Base-by-base conservation (phyloP, 2,888 invertebrate genomes). In the Serrognathus titanus region DNA sequence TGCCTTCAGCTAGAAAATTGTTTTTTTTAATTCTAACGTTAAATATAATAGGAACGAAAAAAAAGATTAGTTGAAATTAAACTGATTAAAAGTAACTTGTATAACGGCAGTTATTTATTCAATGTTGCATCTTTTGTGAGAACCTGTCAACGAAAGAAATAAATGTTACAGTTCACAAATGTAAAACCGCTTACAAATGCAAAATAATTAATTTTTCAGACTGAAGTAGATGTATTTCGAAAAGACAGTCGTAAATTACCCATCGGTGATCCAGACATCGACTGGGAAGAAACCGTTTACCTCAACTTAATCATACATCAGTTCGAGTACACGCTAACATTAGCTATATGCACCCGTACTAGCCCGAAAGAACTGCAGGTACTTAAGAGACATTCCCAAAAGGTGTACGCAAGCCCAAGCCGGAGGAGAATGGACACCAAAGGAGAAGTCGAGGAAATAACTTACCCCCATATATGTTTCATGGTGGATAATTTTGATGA, bases 201-300 rank as follows among this genome's bases (percentile, higher is more conserved):
- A 16, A 51, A 51, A 51, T 10, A 13, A 48, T 31, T 9, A 31
- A 13, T 37, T 9, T 80, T 74, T 67, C 79, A 95, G 89, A 94
- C 94, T 72, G 92, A 93, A 79, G 91, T 98, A 65, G 97, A 98
- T 81, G 98, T 98, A 63, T 97, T 94, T 81, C 89, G 98, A 63
- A 94, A 96, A 80, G 96, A 97, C 79, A 97, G 97, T 72, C 90
- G 94, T 74, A 96, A 97, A 79, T 82, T 97, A 72, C 98, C 98
- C 51, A 92, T 97, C 71, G 94, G 94, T 59, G 97, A 98, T 81
- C 91, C 92, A 43, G 93, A 93, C 74, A 90, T 97, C 70, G 97
- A 98, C 80, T 99, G 98, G 98, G 97, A 98, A 80, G 98, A 99
- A 82, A 98, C 97, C 56, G 96, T 98, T 63, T 98, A 97, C 81